Percentiles rank a stretch among this genome's conserved stretches.
phyloP scores from a whole-genome alignment of 1,140 invertebrate species.

The Solenopsis invicta region DNA sequence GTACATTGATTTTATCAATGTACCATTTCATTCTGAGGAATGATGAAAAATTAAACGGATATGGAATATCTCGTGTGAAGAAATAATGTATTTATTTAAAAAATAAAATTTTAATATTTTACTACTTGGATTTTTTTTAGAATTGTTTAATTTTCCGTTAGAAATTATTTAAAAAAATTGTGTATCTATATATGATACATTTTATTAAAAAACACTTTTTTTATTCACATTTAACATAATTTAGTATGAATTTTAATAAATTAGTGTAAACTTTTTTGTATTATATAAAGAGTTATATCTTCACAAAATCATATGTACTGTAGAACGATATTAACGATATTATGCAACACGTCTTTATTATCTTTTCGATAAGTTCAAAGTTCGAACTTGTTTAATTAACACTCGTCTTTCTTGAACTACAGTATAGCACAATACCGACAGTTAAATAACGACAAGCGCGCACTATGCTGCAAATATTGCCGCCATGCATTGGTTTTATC shows the following conservation, averaged over 20 bases:
- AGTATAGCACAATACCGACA: background rate
- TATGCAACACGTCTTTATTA: background rate
- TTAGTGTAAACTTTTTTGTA: background rate
- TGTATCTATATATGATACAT: background rate
- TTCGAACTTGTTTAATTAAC: conserved; percentile 55
- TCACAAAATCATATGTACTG: background rate
- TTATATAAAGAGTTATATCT: background rate
- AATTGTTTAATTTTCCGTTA: background rate
- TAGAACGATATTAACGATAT: background rate
- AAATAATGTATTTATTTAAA: background rate
- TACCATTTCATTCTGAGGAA: background rate
- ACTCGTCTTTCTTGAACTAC: background rate
- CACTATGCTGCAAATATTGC: conserved; percentile 3
- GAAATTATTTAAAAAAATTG: background rate
- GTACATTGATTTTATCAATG: background rate
- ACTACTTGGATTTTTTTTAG: background rate
- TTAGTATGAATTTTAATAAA: background rate
- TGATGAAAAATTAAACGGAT: background rate
- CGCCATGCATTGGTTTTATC: conserved; percentile 31
- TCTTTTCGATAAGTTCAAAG: conserved; percentile 20
- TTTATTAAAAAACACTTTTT: background rate
- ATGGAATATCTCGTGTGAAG: background rate
- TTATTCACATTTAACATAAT: background rate
- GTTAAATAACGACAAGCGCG: conserved; percentile 2
- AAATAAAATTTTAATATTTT: background rate